A percentile compares a stretch with the other conserved stretches of the same genome.
phyloP scores from a whole-genome alignment of 2,888 invertebrate species.

The Anthoptus insignis region DNA sequence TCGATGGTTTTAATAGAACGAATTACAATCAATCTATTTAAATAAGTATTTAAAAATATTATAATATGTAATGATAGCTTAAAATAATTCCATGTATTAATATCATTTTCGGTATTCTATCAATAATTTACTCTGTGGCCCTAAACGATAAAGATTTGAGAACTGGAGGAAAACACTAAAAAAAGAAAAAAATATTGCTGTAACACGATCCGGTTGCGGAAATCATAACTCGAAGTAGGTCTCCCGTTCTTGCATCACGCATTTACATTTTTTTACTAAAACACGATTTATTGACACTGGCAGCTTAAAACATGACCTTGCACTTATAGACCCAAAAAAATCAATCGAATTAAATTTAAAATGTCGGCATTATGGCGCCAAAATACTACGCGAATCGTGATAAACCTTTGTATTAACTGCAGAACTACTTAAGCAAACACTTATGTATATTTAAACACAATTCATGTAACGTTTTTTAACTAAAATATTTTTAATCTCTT shows the following conservation, averaged over 20 bases:
- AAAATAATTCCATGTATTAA: no score
- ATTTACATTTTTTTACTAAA: background rate
- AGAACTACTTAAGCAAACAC: background rate
- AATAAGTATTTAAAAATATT: no score
- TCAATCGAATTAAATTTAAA: background rate
- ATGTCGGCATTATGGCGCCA: background rate
- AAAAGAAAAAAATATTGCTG: slow-evolving; percentile 18
- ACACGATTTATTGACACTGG: slow-evolving; percentile 5
- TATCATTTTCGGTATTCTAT: background rate
- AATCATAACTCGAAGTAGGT: slow-evolving; percentile 1
- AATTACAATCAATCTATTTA: no score
- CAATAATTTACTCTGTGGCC: background rate
- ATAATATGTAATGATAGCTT: no score
- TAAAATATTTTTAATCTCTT: background rate
- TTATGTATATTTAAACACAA: background rate
- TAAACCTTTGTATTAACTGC: background rate
- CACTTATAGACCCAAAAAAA: background rate
- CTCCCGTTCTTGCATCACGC: slow-evolving; percentile 6
- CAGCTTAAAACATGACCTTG: background rate
- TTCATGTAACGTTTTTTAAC: background rate
- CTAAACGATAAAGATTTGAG: background rate
- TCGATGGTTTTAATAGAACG: no score
- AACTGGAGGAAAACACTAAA: background rate
- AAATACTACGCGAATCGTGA: background rate
- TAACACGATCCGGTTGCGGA: background rate